phyloP scores from a whole-genome alignment of 1,140 invertebrate genomes.

The Pseudomyrmex gracilis region DNA sequence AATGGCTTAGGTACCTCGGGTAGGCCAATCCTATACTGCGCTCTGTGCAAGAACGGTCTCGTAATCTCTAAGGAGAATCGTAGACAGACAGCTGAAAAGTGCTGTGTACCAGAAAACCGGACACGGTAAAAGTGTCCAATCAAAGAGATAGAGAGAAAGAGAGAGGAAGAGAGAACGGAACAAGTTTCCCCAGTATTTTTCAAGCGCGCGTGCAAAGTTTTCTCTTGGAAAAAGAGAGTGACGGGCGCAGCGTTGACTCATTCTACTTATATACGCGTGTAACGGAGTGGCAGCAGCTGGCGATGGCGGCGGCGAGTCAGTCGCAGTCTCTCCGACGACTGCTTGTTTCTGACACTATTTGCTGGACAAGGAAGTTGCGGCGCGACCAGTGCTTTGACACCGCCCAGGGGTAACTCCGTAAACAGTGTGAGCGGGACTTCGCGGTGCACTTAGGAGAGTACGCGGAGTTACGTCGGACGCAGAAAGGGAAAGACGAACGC shows the following conservation, averaged over 20 bases:
- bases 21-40: no score
- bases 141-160: constrained; percentile 6
- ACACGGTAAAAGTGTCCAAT: constrained; percentile 14
- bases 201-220: constrained; percentile 23
- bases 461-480: constrained; percentile 61
- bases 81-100: background rate
- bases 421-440: constrained; percentile 70
- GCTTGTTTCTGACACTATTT: constrained; percentile 61
- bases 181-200: constrained; percentile 41
- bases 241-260: constrained; percentile 36
- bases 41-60: no score
- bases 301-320: constrained; percentile 7
- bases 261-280: constrained; percentile 8
- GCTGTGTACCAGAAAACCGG: background rate
- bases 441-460: constrained; percentile 70
- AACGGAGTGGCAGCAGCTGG: constrained; percentile 39
- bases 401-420: constrained; percentile 67
- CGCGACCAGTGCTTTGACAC: constrained; percentile 67
- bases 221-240: constrained; percentile 1
- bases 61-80: no score
- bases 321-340: constrained; percentile 34
- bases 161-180: no score
- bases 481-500: background rate
- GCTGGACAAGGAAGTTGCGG: constrained; percentile 46
- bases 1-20: no score